Percentiles rank a stretch among this genome's conserved stretches.
phyloP scores from a whole-genome alignment of 2,888 invertebrate species.

The Dascillus cervinus region DNA sequence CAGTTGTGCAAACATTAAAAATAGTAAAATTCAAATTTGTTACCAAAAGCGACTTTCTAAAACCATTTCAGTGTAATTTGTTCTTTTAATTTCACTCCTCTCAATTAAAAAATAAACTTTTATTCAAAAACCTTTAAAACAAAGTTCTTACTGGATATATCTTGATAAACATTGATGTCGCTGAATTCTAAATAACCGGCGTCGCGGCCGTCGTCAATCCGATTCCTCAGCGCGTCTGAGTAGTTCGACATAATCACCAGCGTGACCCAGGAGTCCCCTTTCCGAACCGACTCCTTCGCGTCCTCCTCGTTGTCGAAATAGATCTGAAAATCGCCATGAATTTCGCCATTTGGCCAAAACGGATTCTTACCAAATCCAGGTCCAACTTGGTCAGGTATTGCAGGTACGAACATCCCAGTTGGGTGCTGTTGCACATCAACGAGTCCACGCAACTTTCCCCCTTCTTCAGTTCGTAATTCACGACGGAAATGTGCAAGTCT shows the following conservation, averaged over 20 bases:
- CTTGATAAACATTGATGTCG: conserved; percentile 65
- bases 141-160: conserved; percentile 69
- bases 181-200: conserved; percentile 54
- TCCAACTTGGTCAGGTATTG: conserved; percentile 60
- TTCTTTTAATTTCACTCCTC: no score
- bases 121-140: no score
- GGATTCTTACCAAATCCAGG: conserved; percentile 54
- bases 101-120: no score
- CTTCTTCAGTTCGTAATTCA: conserved; percentile 63
- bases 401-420: conserved; percentile 73
- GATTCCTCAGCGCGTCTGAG: conserved; percentile 54
- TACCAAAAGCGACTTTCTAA: no score
- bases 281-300: conserved; percentile 59
- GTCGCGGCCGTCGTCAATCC: conserved; percentile 45
- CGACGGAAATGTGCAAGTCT: conserved; percentile 67
- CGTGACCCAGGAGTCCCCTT: conserved; percentile 70
- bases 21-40: no score
- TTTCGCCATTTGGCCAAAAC: conserved; percentile 37
- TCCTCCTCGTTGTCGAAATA: conserved; percentile 43
- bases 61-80: no score
- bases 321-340: conserved; percentile 46
- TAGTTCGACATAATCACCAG: conserved; percentile 71
- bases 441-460: conserved; percentile 30
- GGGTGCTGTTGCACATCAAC: conserved; percentile 53
- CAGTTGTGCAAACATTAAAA: no score